Base-by-base conservation (phyloP, 2,888 invertebrate genomes). In the Mythimna lalbum region DNA sequence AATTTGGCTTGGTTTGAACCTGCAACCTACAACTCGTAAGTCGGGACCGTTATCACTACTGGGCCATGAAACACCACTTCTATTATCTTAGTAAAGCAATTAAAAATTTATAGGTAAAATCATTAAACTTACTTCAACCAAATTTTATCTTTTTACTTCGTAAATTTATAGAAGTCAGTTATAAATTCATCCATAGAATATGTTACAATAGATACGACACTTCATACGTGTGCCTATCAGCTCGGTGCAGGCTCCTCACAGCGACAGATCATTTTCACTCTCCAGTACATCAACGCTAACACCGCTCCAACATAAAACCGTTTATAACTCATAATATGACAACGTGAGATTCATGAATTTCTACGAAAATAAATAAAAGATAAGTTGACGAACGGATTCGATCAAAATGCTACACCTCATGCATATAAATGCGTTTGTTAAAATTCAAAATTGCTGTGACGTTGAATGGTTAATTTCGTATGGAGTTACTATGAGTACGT, bases 401-500 rank as follows among this genome's bases (percentile, higher is more conserved):
- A 90, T 91, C 88, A 88, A 88, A 90, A 86, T 84, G 76, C 81
- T 84, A 87, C 86, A 87, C 80, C 81, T 89, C 90, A 91, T 92
- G 91, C 91, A 91, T 92, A 91, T 89, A 90, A 91, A 91, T 90
- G 84, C 80, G 87, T 89, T 86, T 84, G 90, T 90, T 92, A 88
- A 90, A 91, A 88, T 89, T 88, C 88, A 86, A 89, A 90, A 89
- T 87, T 87, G 86, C 49, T 78, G 83, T 81, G 75, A 82, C 79
- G 84, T 81, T 72, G 83, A 80, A 83, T 83, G 72, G 79, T 73
- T 86, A 86, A 89, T 88, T 85, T 86, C 53, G 63, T 73, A 63
- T 31, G 31, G 27, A 47, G 68, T 56, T 60, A 62, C 53, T 31
- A 61, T 49, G 33, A 64, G 21, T 43, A 47, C 17, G 21, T 27